Base-by-base conservation (phyloP, 2,888 invertebrate genomes). In the Conchocele bisecta region DNA sequence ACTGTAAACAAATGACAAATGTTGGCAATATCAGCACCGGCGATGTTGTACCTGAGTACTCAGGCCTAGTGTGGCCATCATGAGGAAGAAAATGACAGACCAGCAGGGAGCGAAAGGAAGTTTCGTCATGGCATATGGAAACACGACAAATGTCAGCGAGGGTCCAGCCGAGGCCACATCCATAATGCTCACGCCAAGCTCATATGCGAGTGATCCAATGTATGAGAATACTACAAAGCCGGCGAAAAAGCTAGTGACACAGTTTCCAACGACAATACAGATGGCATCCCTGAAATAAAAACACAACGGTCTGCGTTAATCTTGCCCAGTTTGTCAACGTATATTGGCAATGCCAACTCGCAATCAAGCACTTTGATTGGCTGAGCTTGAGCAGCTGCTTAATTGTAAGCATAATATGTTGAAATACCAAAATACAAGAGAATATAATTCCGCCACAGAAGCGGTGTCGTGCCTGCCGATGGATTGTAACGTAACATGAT, bases 221-320 rank as follows among this genome's bases (percentile, higher is more conserved):
- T 86, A 89, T 33, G 88, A 87, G 68, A 89, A 89, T 51, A 89
- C 86, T 46, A 89, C 88, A 71, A 89, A 89, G 0, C 89, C 89
- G 28, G 89, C 89, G 67, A 89, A 89, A 53, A 89, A 81, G 57
- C 87, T 86, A 17, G 89, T 89, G 48, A 84, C 50, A 54, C 87
- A 85, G 75, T 89, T 89, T 15, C 85, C 84, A 24, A 89, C 48
- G 0, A 84, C 80, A 5, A 89, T 86, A n/a, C 87, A 76, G 26
- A 89, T 28, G 0, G 88, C 75, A 61, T 89, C 89, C 57, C 89
- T 88, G 74, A 26, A 70, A 75, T n/a, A n/a, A n/a, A n/a, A n/a
- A n/a, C n/a, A n/a, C n/a, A n/a, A n/a, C n/a, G n/a, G n/a, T n/a
- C n/a, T n/a, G n/a, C n/a, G n/a, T n/a, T n/a, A n/a, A n/a, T n/a